Percentiles rank a stretch among this genome's conserved stretches.
These are phyloP conservation scores for Dynastes tityus DNA, from an alignment of 2,888 invertebrate species.

Conservation along the genomic window DNA sequence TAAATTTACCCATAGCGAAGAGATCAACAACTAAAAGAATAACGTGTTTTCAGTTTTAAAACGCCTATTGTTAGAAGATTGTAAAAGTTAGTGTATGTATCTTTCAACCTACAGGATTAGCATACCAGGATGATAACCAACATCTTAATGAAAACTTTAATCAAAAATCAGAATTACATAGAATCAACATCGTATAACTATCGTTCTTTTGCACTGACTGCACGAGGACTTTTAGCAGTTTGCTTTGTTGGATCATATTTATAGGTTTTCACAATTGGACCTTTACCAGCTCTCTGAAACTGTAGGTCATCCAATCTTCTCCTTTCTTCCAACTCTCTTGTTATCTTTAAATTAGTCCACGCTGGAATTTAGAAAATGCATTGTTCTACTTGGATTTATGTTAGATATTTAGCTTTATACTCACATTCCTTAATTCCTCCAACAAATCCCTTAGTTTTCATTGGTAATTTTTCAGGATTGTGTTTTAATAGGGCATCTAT, in stretches of 20 bases:
- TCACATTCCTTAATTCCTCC: slow-evolving; percentile 86
- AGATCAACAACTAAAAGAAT: no score
- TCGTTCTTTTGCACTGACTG: slow-evolving; percentile 75
- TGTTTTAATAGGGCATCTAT: slow-evolving; percentile 79
- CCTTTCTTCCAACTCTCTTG: slow-evolving; percentile 84
- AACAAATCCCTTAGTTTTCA: slow-evolving; percentile 84
- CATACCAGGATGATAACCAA: background rate
- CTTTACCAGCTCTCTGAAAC: slow-evolving; percentile 89
- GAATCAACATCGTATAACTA: slow-evolving; percentile 58
- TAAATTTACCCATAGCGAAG: background rate
- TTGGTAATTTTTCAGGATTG: slow-evolving; percentile 74
- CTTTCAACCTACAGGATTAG: no score
- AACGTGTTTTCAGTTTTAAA: no score
- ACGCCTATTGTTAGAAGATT: no score
- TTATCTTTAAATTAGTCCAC: slow-evolving; percentile 87
- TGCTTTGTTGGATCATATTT: slow-evolving; percentile 86
- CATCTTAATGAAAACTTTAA: slow-evolving; percentile 17
- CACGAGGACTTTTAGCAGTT: slow-evolving; percentile 62
- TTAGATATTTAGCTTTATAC: slow-evolving; percentile 58
- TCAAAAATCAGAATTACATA: slow-evolving; percentile 34
- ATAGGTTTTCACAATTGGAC: slow-evolving; percentile 90
- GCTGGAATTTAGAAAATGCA: slow-evolving; percentile 71
- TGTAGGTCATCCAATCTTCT: slow-evolving; percentile 83
- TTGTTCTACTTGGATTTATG: background rate
- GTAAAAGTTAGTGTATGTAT: no score